These are phyloP conservation scores for Halocaridina rubra DNA, from an alignment of 2,888 invertebrate genomes.

Conservation along the genomic window DNA sequence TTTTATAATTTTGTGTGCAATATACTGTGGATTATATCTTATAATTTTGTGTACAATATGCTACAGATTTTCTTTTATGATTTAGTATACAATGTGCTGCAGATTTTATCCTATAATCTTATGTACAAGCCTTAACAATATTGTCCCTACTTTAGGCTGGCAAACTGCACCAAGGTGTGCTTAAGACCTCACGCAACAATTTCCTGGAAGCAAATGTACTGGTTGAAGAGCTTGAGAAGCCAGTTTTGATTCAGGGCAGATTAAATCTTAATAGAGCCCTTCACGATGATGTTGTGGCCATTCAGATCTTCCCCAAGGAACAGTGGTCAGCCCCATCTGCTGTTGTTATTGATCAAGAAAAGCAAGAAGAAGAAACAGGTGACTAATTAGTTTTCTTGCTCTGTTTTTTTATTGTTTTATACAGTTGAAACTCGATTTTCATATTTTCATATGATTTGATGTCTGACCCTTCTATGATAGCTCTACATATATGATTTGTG, in stretches of 20 bases:
- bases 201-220: conserved; percentile 91
- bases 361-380: conserved; percentile 65
- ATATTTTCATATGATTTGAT: no score
- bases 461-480: no score
- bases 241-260: conserved; percentile 87
- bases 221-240: conserved; percentile 82
- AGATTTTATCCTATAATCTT: no score
- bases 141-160: conserved; percentile 85
- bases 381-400: conserved; percentile 71
- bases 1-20: no score
- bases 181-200: conserved; percentile 90
- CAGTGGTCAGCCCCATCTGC: conserved; percentile 93
- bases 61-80: no score
- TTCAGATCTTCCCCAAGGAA: conserved; percentile 86
- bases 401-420: no score
- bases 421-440: no score
- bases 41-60: no score
- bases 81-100: no score
- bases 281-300: conserved; percentile 92
- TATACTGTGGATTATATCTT: no score
- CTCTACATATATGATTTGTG: no score
- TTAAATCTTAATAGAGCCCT: conserved; percentile 90
- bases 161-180: conserved; percentile 77
- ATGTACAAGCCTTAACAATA: no score
- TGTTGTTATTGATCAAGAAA: conserved; percentile 70